Percentiles rank a stretch among this genome's conserved stretches.
These are phyloP conservation scores for Coregonus clupeaformis DNA, from an alignment of 2,113 vertebrate genomes.

Conservation along the genomic window DNA sequence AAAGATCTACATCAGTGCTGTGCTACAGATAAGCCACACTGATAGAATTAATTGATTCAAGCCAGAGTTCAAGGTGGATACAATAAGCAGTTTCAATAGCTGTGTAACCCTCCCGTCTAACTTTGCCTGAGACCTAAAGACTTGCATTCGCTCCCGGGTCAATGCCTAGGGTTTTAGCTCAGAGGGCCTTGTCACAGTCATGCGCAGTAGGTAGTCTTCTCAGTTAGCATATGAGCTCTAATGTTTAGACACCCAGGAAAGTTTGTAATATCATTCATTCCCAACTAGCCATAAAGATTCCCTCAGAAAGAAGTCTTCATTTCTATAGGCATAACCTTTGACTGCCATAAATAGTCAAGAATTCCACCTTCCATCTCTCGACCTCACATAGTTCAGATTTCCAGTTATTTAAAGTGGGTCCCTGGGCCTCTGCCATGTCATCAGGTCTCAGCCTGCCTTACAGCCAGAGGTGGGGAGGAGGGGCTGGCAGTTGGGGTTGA, in stretches of 20 bases:
- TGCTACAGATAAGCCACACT: conserved; percentile 27
- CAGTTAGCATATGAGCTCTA: conserved; percentile 23
- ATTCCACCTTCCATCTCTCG: conserved; percentile 26
- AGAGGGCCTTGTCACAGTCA: not conserved
- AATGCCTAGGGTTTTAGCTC: not conserved
- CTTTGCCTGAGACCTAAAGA: no score
- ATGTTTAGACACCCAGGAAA: conserved; percentile 33
- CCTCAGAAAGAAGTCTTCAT: no score
- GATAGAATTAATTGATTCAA: conserved; percentile 63
- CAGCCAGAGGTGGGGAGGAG: conserved; percentile 10
- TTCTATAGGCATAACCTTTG: conserved; percentile 52
- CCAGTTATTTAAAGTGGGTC: conserved; percentile 18
- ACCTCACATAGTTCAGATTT: conserved; percentile 18
- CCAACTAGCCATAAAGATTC: conserved; percentile 38
- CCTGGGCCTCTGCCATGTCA: conserved; percentile 38
- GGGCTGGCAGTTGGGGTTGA: not conserved
- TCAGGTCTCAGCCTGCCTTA: conserved; percentile 8
- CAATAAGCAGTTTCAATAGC: not conserved
- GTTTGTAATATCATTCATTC: conserved; percentile 30
- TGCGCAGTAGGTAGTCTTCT: not conserved
- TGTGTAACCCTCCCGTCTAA: no score
- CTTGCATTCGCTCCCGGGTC: not conserved
- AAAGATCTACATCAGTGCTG: conserved; percentile 17
- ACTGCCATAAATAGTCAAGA: conserved; percentile 22
- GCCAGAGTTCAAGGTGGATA: not conserved